A percentile compares a stretch with the other conserved stretches of the same genome.
These are phyloP conservation scores for Euschistus heros DNA, from an alignment of 1,140 invertebrate genomes.

Conservation along the genomic window DNA sequence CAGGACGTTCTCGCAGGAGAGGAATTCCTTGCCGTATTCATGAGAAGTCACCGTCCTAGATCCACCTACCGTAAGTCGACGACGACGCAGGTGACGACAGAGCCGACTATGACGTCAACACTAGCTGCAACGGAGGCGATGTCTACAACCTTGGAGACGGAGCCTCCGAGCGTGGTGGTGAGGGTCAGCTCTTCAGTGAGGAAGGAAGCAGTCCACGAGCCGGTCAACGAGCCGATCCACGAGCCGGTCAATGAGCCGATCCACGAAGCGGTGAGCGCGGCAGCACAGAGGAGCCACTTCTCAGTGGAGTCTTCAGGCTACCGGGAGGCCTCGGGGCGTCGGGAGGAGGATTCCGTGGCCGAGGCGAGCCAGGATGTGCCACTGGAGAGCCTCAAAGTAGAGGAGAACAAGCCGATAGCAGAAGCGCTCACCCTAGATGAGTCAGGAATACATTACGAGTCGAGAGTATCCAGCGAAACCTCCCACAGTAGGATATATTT, in stretches of 20 bases:
- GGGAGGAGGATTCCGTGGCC: conserved; percentile 12
- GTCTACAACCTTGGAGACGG: conserved; percentile 19
- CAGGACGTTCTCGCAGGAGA: conserved; percentile 43
- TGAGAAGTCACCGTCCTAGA: conserved; percentile 36
- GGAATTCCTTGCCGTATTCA: conserved; percentile 46
- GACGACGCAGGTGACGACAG: conserved; percentile 33
- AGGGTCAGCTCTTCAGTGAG: conserved; percentile 35
- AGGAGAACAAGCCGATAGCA: conserved; percentile 15
- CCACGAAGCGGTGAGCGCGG: conserved; percentile 38
- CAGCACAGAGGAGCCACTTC: conserved; percentile 43
- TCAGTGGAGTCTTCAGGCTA: conserved; percentile 38
- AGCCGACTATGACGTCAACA: conserved; percentile 31
- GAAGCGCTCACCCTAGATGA: conserved; percentile 12
- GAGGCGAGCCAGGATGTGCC: conserved; percentile 9
- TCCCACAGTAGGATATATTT: conserved; percentile 26
- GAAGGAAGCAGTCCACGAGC: conserved; percentile 22
- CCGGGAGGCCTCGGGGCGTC: not conserved
- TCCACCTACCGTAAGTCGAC: not conserved
- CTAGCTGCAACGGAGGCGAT: conserved; percentile 17
- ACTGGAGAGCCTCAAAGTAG: not conserved
- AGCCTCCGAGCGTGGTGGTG: conserved; percentile 32
- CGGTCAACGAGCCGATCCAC: conserved; percentile 35
- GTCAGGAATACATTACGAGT: conserved; percentile 26
- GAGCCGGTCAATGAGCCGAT: conserved; percentile 40
- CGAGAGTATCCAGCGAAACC: conserved; percentile 28